Base-by-base conservation (phyloP, 2,797 vertebrate genomes). In the Orientallactaga sibirica region DNA sequence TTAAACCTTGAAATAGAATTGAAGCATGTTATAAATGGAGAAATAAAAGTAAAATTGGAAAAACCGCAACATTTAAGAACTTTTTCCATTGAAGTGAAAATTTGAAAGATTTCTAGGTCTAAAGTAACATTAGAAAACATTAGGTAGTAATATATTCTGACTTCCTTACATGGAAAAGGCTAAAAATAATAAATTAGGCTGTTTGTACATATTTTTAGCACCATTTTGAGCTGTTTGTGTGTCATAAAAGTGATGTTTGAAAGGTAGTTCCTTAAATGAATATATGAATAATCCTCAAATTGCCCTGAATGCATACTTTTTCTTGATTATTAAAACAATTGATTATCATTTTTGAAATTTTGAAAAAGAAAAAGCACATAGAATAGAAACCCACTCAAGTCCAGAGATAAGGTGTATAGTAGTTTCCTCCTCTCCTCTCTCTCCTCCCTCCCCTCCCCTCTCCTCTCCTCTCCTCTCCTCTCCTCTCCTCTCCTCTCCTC, bases 101-200 rank as follows among this genome's bases (percentile, higher is more conserved):
- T 71, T 90, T 92, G 33, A 43, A 87, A 90, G 20, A 25, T 66
- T 74, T 95, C 67, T 55, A 55, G 9, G n/a, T 43, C 61, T 87
- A 76, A 91, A 95, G 68, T 92, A 62, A 74, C 48, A 33, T 81
- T 58, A 64, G 68, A 90, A 80, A 55, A 64, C 76, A 79, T 73
- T 61, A 66, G 37, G 20, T 70, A 74, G 67, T 76, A 77, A 87
- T 87, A 2, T 52, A 48, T 43, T 89, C 8, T 75, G 88, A 83
- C n/a, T 86, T 88, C 82, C n/a, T 91, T 7, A 70, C 18, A 16
- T 76, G 29, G 71, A 78, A 75, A 58, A 82, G 29, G 62, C 58
- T 94, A 80, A 93, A 88, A 85, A 66, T 83, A 79, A n/a, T 68
- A 41, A 14, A 52, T 48, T 19, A 41, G 1, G 2, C 22, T n/a